Evolutionary conservation across 2,797 vertebrate species (phyloP), one percentile per base, ranked within the genome.

Genomic region (Naso thynnoides): DNA sequence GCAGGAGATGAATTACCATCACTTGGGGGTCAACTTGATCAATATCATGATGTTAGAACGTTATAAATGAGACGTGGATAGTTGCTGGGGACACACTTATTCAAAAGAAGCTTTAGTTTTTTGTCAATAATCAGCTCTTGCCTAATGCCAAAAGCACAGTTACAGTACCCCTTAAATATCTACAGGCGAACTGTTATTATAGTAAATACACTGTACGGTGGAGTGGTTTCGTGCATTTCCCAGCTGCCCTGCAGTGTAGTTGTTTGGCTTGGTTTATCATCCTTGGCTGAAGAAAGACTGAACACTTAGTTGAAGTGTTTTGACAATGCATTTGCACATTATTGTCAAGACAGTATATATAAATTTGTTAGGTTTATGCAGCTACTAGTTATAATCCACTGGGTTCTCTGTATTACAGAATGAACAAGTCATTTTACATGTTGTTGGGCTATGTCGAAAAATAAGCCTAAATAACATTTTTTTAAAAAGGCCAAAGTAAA

Each of bases 61-160:
- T n/a, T 53, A 33, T 24, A 15, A 60, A 15, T 36, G 15, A 19
- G 19, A 16, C 47, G 42, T 31, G 2, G 29, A 29, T 58, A 31
- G 9, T 61, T 66, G 31, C 49, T 18, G 6, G 26, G 16, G 54
- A n/a, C 1, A 8, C 14, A 4, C 1, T 5, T 53, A 8, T n/a
- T 23, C 13, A 42, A n/a, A 53, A 50, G 1, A 38, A 64, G 49
- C 54, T 45, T 21, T 57, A 33, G 45, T 65, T 74, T 74, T 61
- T 27, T 60, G 24, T 26, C 13, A 36, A 67, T 77, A 61, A 59
- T 48, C 45, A 64, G 15, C 21, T 8, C 4, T 13, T 42, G 19
- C 29, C 23, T 33, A 15, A 31, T 58, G 57, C 19, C 65, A 60
- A 19, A 39, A 47, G 23, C 18, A 21, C 56, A 36, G 27, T 10